A percentile compares a stretch with the other conserved stretches of the same genome.
Conservation (phyloP, 2,113 vertebrate genomes). For the Cyrtonyx montezumae region DNA sequence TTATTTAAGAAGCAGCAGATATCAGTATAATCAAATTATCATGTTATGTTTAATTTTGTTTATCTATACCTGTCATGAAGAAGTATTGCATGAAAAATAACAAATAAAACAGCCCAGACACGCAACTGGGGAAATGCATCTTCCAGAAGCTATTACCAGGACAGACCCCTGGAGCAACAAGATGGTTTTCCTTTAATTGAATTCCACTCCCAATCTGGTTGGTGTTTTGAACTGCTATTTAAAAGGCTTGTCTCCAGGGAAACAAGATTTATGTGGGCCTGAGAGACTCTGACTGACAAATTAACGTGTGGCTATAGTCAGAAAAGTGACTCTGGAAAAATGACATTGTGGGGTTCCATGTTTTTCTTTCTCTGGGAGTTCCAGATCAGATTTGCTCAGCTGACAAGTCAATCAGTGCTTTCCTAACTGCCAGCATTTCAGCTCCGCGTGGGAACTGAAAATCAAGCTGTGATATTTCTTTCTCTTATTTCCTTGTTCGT, state of each 20-base stretch:
- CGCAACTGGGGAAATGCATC: background rate
- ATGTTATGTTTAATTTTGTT: background rate
- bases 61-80: background rate
- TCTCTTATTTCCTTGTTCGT: background rate
- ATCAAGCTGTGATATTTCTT: background rate
- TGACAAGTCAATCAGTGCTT: constrained; percentile 21
- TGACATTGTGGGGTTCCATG: background rate
- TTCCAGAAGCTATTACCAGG: background rate
- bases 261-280: constrained; percentile 34
- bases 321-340: constrained; percentile 50
- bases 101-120: background rate
- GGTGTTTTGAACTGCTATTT: constrained; percentile 60
- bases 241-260: constrained; percentile 60
- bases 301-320: background rate
- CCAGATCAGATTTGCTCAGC: constrained; percentile 7
- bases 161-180: background rate
- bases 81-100: background rate
- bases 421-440: background rate
- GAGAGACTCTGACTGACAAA: constrained; percentile 54
- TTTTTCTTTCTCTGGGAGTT: constrained; percentile 1
- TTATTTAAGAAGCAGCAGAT: background rate
- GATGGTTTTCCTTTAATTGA: constrained; percentile 22
- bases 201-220: constrained; percentile 54
- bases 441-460: background rate
- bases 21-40: background rate